phyloP scores from a whole-genome alignment of 1,140 invertebrate species.

The Zophobas morio region DNA sequence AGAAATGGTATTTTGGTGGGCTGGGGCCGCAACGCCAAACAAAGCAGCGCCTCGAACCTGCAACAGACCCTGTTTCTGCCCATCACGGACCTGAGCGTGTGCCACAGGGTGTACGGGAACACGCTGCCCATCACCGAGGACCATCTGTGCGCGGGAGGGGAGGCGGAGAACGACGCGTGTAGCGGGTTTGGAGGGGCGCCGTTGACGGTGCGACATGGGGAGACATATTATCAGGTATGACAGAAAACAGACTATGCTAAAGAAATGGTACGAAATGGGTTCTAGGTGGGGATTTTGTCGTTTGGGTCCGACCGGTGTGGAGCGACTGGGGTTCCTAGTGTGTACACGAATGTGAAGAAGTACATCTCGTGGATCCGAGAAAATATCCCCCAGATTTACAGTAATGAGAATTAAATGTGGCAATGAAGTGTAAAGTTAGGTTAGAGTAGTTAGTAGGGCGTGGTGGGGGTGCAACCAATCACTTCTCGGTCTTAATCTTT shows the following conservation, averaged over 20 bases:
- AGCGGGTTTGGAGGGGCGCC: conserved; percentile 81
- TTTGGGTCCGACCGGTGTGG: conserved; percentile 82
- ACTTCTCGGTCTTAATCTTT: no score
- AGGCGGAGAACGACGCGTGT: conserved; percentile 77
- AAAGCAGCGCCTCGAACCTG: conserved; percentile 60
- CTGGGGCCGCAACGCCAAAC: conserved; percentile 66
- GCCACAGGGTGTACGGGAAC: conserved; percentile 71
- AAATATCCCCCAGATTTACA: conserved; percentile 74
- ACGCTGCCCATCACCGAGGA: conserved; percentile 73
- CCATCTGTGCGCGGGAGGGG: conserved; percentile 79
- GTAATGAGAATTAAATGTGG: conserved; percentile 51
- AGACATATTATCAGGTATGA: conserved; percentile 74
- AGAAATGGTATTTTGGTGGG: conserved; percentile 68
- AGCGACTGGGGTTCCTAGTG: conserved; percentile 76
- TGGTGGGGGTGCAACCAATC: no score
- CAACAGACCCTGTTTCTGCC: conserved; percentile 73
- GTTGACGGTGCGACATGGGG: conserved; percentile 72
- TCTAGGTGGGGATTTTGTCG: conserved; percentile 79
- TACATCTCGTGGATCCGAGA: conserved; percentile 79
- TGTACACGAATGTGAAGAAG: conserved; percentile 79
- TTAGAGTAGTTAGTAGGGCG: neutral
- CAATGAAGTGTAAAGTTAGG: neutral
- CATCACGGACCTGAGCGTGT: conserved; percentile 69
- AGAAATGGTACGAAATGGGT: conserved; percentile 48
- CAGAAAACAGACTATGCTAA: neutral